Evolutionary conservation across 2,888 invertebrate species (phyloP).

Genomic region (Myopa testacea): DNA sequence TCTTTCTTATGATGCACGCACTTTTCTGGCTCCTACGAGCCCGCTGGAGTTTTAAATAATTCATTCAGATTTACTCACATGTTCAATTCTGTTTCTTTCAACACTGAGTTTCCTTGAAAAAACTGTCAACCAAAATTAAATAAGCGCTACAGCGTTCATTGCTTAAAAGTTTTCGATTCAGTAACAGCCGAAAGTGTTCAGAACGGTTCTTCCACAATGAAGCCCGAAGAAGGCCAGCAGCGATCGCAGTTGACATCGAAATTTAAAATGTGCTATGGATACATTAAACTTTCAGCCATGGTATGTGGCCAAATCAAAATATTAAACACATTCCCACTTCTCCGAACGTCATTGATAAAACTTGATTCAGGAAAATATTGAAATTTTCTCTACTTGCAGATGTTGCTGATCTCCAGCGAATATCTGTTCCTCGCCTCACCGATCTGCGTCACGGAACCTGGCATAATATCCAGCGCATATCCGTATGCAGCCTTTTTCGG

Average conservation of each 20-base stretch:
- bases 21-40: background rate
- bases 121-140: background rate
- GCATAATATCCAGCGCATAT: background rate
- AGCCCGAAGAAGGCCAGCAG: background rate
- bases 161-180: no score
- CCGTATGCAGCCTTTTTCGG: slow-evolving; percentile 3
- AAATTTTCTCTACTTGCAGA: slow-evolving; percentile 5
- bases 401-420: slow-evolving; percentile 17
- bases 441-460: background rate
- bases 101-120: background rate
- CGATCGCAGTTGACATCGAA: background rate
- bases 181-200: background rate
- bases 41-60: background rate
- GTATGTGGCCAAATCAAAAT: background rate
- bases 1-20: background rate
- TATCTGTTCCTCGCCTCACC: slow-evolving; percentile 8
- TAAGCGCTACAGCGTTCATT: no score
- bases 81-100: background rate
- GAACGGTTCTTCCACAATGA: background rate
- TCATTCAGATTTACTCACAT: no score
- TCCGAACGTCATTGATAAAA: background rate
- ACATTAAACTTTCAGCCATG: background rate
- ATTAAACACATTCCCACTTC: no score
- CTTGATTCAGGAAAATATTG: background rate
- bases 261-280: background rate